Evolutionary conservation across 2,888 invertebrate species (phyloP), one percentile per base, ranked within the genome.

Genomic region (Brachyopa scutellaris): DNA sequence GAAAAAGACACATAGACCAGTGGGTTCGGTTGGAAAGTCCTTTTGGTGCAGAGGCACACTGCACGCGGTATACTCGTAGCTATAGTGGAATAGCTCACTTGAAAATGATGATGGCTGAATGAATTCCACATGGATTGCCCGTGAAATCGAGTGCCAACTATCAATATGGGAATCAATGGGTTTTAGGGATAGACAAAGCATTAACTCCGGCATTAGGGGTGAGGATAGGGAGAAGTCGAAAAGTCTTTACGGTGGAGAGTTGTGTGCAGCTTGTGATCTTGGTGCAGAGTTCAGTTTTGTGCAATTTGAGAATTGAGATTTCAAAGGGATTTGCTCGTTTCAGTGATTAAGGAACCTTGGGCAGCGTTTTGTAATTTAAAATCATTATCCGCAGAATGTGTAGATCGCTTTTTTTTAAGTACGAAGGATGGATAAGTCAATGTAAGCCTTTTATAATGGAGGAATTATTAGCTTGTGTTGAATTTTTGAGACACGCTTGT

Each of bases 121-220:
- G 70, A 53, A 82, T 70, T 80, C 80, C 80, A 45, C 76, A 72
- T 61, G 80, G 64, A 82, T 82, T 62, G 45, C 59, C 69, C 77
- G 64, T 82, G 70, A 77, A 70, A 77, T 82, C 82, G 82, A 77
- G 66, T 77, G 82, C 59, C 82, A 82, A 76, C 82, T 77, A 82
- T 82, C 82, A 82, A 82, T 76, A 76, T 53, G 64, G 77, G 70
- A 66, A 77, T 77, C 82, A 76, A 82, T 64, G 70, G 70, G 38
- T n/a, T n/a, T 62, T 62, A 49, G 38, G 53, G 62, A 47, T 42
- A 51, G 47, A 78, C 38, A 42, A 42, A 51, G 38, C 64, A 51
- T 59, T 33, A 51, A 78, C 72, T 59, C 72, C 72, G 64, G 51
- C 33, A 33, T 13, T 33, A 42, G 45, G 1, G 31, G n/a, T n/a